Conservation (phyloP, 2,888 invertebrate genomes). For the Dryococelus australis region DNA sequence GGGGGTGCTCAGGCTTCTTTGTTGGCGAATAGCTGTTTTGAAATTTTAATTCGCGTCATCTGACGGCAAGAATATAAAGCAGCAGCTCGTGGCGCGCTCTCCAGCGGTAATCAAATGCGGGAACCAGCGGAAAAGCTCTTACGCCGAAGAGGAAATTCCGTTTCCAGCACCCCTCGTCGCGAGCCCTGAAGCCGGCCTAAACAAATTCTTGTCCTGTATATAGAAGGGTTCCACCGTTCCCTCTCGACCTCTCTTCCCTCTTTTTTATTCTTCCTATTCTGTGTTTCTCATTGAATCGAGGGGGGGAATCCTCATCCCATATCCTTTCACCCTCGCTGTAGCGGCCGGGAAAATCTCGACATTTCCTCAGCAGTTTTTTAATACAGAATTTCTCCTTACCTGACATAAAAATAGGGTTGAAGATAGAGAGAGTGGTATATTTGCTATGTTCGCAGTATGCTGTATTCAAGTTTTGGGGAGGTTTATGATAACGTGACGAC, state of each 20-base stretch:
- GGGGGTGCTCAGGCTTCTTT: not conserved
- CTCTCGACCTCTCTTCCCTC: not conserved
- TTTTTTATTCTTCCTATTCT: not conserved
- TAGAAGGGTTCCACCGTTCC: not conserved
- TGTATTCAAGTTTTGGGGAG: too few species aligned
- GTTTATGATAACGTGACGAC: too few species aligned
- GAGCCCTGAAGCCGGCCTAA: not conserved
- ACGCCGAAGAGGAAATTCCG: not conserved
- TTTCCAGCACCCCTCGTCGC: not conserved
- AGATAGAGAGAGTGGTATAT: too few species aligned
- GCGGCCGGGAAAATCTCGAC: conserved; percentile 4
- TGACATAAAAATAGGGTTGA: not conserved
- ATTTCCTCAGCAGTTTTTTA: not conserved
- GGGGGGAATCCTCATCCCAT: not conserved
- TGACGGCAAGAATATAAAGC: not conserved
- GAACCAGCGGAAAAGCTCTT: not conserved
- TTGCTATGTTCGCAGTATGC: too few species aligned
- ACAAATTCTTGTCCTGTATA: not conserved
- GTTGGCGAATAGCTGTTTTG: not conserved
- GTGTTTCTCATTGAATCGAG: not conserved
- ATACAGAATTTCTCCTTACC: not conserved
- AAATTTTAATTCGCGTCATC: conserved; percentile 5
- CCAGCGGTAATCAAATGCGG: not conserved
- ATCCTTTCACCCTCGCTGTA: not conserved
- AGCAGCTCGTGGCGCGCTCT: not conserved